Conservation (phyloP, 2,797 vertebrate genomes). For the Platalea minor region DNA sequence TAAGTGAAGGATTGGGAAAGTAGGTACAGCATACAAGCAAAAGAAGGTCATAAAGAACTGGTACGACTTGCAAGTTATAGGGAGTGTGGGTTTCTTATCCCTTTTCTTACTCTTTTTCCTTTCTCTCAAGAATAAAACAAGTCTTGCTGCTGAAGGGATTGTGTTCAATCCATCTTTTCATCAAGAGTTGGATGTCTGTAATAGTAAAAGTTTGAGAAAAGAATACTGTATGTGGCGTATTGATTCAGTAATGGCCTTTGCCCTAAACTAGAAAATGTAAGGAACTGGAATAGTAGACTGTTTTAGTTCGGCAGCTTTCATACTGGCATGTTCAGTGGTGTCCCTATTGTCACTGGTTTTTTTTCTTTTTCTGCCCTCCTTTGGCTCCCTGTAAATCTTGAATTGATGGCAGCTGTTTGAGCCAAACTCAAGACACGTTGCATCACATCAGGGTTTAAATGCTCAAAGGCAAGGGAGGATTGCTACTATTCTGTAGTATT, state of each 20-base stretch:
- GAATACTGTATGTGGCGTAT: constrained; percentile 3
- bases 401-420: constrained; percentile 62
- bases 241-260: constrained; percentile 37
- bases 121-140: constrained; percentile 43
- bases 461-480: constrained; percentile 57
- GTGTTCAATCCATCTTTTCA: constrained; percentile 38
- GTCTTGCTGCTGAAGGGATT: constrained; percentile 16
- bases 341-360: constrained; percentile 43
- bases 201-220: constrained; percentile 59
- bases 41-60: constrained; percentile 13
- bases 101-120: neutral
- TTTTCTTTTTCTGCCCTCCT: constrained; percentile 36
- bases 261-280: constrained; percentile 44
- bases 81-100: neutral
- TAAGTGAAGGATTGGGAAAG: constrained; percentile 35
- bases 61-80: constrained; percentile 6
- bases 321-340: constrained; percentile 9
- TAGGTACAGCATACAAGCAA: neutral
- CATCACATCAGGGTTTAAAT: constrained; percentile 50
- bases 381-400: constrained; percentile 55
- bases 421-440: constrained; percentile 51
- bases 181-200: constrained; percentile 36
- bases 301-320: constrained; percentile 45
- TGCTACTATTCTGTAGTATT: constrained; percentile 49
- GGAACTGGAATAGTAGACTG: constrained; percentile 27